A percentile compares a stretch with the other conserved stretches of the same genome.
phyloP scores from a whole-genome alignment of 2,888 invertebrate species.

The Rhagophthalmus giganteus region DNA sequence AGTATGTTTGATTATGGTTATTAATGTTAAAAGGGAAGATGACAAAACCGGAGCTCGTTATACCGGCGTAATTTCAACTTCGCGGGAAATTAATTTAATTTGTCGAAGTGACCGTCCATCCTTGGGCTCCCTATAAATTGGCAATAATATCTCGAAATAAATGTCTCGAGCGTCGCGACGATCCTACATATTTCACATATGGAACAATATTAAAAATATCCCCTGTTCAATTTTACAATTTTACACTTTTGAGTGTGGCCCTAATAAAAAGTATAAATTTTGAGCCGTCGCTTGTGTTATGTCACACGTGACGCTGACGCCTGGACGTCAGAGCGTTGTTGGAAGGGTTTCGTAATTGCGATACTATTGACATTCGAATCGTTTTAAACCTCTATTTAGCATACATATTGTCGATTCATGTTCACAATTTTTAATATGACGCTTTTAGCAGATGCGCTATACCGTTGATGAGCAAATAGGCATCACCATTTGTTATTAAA shows the following conservation, averaged over 20 bases:
- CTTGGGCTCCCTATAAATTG: slow-evolving; percentile 5
- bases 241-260: slow-evolving; percentile 46
- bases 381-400: slow-evolving; percentile 52
- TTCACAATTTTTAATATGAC: slow-evolving; percentile 49
- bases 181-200: slow-evolving; percentile 40
- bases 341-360: slow-evolving; percentile 55
- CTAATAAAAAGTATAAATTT: slow-evolving; percentile 48
- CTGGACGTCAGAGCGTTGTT: slow-evolving; percentile 39
- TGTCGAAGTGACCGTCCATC: no score
- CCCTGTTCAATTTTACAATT: slow-evolving; percentile 43
- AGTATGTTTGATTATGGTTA: slow-evolving; percentile 29
- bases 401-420: slow-evolving; percentile 55
- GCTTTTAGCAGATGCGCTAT: slow-evolving; percentile 32
- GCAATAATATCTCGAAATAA: slow-evolving; percentile 39
- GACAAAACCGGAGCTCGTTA: neutral
- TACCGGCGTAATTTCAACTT: neutral
- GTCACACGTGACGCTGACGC: slow-evolving; percentile 42
- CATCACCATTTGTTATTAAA: slow-evolving; percentile 9
- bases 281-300: slow-evolving; percentile 38
- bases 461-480: slow-evolving; percentile 14
- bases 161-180: slow-evolving; percentile 35
- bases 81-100: no score
- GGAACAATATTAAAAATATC: slow-evolving; percentile 43
- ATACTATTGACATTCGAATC: slow-evolving; percentile 51
- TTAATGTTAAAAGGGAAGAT: slow-evolving; percentile 23